Base-by-base conservation (phyloP, 2,888 invertebrate species). In the Arenicola marina region DNA sequence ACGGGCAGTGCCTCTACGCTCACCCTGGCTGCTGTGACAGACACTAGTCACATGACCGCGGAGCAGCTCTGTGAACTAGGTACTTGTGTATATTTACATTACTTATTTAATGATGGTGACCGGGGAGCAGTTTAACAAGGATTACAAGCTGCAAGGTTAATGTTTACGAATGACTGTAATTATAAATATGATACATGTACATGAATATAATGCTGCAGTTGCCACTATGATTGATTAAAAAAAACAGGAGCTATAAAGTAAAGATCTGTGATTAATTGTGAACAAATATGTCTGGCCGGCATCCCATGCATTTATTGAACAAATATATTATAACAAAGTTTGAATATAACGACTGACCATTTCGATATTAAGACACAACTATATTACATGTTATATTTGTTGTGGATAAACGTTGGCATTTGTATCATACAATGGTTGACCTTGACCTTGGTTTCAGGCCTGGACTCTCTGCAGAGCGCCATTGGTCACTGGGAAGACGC, bases 401-500 rank as follows among this genome's bases (percentile, higher is more conserved):
- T 48, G 15, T 48, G 26, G 24, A 7, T 21, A 48, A 48, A 48
- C 7, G 26, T 48, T 48, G 18, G 26, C 48, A 48, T 11, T 11
- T 48, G 7, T 24, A 11, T 11, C 15, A 21, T 11, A 24, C 15
- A 11, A 48, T n/a, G 18, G 18, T 15, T 15, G 18, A 38, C 38
- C 38, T 15, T 38, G 11, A 38, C 38, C 18, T n/a, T n/a, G n/a
- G n/a, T 48, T 21, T 11, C 53, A 53, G 53, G 53, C 32, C 32
- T 53, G 53, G 53, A 53, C 11, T 28, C 15, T 53, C 7, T 53
- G 31, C 53, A 53, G 33, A 32, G 11, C 4, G 29, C 53, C 15
- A 32, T 53, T 7, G 24, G 31, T 18, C 53, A 32, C 15, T 53
- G 53, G 53, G 53, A 53, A 32, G 15, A 32, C 32, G 53, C 53